Conservation (phyloP, 1,140 invertebrate species). For the Artemia franciscana region DNA sequence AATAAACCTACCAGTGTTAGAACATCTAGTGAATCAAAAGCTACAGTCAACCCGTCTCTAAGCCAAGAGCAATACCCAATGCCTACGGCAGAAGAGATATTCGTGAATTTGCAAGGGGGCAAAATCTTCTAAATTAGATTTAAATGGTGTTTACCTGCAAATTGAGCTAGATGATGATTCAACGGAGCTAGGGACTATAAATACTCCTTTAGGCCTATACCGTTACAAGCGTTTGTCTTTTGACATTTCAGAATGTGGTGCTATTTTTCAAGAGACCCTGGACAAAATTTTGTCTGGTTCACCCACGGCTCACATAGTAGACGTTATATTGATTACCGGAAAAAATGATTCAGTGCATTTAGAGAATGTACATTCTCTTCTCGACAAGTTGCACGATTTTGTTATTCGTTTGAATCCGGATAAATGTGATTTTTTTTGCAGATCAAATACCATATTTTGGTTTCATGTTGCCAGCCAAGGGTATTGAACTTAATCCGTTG, state of each 20-base stretch:
- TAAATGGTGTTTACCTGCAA: conserved; percentile 14
- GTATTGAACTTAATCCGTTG: conserved; percentile 19
- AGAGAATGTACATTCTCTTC: conserved; percentile 12
- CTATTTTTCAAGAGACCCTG: no score
- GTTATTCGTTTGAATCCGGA: conserved; percentile 14
- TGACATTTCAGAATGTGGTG: conserved; percentile 23
- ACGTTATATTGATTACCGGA: no score
- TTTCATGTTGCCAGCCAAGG: conserved; percentile 14
- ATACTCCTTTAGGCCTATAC: conserved; percentile 13
- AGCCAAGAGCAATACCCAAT: conserved; percentile 14
- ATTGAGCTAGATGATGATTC: conserved; percentile 11
- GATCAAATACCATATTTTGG: conserved; percentile 17
- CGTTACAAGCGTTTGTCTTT: conserved; percentile 21
- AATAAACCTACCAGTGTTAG: conserved; percentile 19
- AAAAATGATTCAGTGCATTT: conserved; percentile 13
- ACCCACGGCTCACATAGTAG: no score
- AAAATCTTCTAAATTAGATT: conserved; percentile 15
- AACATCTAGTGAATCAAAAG: conserved; percentile 19
- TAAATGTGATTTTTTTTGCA: conserved; percentile 15
- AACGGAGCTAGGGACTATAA: conserved; percentile 1
- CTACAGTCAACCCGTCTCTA: conserved; percentile 16
- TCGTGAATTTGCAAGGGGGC: conserved; percentile 13
- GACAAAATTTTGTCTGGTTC: no score
- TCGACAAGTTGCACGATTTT: no score
- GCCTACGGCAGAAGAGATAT: no score